Evolutionary conservation across 1,140 invertebrate species (phyloP).

Genomic region (Meteorus sp.): DNA sequence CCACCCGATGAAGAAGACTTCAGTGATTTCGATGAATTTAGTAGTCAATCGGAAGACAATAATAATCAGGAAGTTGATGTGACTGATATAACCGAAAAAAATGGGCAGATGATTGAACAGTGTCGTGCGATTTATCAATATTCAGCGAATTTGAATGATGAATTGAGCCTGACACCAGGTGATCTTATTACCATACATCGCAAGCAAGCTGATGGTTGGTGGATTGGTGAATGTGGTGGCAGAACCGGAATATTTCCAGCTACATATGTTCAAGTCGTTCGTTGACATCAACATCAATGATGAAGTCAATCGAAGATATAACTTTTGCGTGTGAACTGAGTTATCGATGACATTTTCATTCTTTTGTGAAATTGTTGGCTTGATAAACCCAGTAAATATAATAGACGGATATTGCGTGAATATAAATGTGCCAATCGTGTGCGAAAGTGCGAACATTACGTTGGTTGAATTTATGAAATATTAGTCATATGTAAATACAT

Average conservation of each 20-base stretch:
- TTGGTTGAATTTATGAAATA: too few relatives aligned
- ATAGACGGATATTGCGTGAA: too few relatives aligned
- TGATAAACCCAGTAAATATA: too few relatives aligned
- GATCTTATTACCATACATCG: conserved; percentile 87
- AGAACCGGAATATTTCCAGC: conserved; percentile 89
- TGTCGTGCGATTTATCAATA: conserved; percentile 88
- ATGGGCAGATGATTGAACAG: conserved; percentile 63
- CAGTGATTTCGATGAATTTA: conserved; percentile 63
- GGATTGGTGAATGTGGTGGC: conserved; percentile 86
- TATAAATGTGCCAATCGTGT: too few relatives aligned
- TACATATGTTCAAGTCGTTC: conserved; percentile 79
- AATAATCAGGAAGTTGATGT: conserved; percentile 50
- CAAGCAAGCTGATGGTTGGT: conserved; percentile 93
- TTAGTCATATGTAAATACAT: too few relatives aligned
- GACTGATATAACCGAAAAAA: conserved; percentile 36
- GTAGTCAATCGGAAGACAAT: conserved; percentile 55
- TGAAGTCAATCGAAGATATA: too few relatives aligned
- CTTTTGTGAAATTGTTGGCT: too few relatives aligned
- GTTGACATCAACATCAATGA: conserved; percentile 31
- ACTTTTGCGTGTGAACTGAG: too few relatives aligned
- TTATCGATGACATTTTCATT: too few relatives aligned
- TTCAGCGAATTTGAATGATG: conserved; percentile 84
- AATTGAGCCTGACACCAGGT: conserved; percentile 80
- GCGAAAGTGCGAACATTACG: too few relatives aligned
- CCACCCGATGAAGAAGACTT: conserved; percentile 54